Conservation (phyloP, 2,888 invertebrate species). For the Baronia brevicornis region DNA sequence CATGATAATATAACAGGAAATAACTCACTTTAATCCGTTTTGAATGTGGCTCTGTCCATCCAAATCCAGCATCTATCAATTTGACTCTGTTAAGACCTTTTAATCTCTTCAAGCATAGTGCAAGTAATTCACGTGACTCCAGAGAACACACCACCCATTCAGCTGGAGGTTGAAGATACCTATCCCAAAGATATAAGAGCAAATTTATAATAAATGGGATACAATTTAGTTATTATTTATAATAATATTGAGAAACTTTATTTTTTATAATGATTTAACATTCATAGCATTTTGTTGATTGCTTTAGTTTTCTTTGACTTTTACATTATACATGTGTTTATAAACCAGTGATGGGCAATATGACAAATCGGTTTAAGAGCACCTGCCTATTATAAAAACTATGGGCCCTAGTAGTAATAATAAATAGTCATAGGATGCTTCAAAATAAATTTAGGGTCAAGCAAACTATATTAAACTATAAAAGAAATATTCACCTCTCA, state of each 20-base stretch:
- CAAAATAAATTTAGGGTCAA: no score
- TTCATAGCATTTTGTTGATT: no score
- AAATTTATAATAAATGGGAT: neutral
- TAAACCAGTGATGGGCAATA: no score
- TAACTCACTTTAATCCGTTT: conserved; percentile 90
- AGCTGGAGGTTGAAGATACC: conserved; percentile 92
- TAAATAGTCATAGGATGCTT: no score
- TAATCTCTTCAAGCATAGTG: conserved; percentile 93
- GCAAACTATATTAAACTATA: no score
- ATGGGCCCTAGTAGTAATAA: no score
- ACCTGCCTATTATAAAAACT: no score
- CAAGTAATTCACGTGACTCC: conserved; percentile 93
- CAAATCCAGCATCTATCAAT: conserved; percentile 95
- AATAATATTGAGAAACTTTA: neutral
- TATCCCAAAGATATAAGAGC: conserved; percentile 30
- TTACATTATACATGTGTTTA: no score
- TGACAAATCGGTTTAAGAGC: no score
- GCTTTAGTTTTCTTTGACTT: no score
- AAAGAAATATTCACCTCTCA: conserved; percentile 80
- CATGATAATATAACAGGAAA: neutral
- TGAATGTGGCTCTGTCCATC: conserved; percentile 99
- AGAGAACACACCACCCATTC: conserved; percentile 90
- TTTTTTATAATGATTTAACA: neutral
- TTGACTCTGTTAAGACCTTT: conserved; percentile 93
- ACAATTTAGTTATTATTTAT: neutral